Conservation (phyloP, 1,140 invertebrate species). For the Octopus bimaculoides region DNA sequence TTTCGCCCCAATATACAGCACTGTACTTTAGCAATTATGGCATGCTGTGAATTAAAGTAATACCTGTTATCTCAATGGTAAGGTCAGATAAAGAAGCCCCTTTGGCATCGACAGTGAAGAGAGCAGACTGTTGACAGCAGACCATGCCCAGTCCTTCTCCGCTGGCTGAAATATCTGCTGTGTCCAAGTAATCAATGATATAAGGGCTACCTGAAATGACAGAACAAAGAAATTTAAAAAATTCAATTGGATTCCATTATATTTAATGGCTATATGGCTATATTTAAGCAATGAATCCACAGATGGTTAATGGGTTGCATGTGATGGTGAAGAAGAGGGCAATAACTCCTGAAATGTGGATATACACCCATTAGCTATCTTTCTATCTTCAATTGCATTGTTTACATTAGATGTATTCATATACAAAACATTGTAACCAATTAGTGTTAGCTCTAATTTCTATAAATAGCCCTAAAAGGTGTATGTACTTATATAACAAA, state of each 20-base stretch:
- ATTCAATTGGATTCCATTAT: not conserved
- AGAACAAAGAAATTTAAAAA: not conserved
- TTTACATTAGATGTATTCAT: too few species aligned
- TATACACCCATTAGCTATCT: too few species aligned
- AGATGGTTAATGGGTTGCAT: too few species aligned
- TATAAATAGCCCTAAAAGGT: too few species aligned
- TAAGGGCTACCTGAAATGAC: slow-evolving; percentile 47
- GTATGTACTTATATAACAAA: too few species aligned
- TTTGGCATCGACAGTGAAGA: slow-evolving; percentile 79
- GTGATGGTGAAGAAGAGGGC: too few species aligned
- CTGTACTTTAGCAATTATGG: not conserved
- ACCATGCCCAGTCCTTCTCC: slow-evolving; percentile 60
- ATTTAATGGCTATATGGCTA: too few species aligned
- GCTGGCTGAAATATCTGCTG: slow-evolving; percentile 35
- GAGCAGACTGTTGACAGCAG: slow-evolving; percentile 79
- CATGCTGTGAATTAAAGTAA: not conserved
- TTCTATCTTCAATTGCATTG: too few species aligned
- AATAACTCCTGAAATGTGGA: too few species aligned
- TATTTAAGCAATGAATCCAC: too few species aligned
- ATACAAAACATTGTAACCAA: too few species aligned
- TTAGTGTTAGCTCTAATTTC: too few species aligned
- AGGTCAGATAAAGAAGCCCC: slow-evolving; percentile 68
- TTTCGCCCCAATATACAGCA: not conserved
- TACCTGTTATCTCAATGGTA: slow-evolving; percentile 66
- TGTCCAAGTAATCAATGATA: slow-evolving; percentile 47